A percentile compares a stretch with the other conserved stretches of the same genome.
Conservation (phyloP, 2,797 vertebrate species). For the Chiloscyllium punctatum region DNA sequence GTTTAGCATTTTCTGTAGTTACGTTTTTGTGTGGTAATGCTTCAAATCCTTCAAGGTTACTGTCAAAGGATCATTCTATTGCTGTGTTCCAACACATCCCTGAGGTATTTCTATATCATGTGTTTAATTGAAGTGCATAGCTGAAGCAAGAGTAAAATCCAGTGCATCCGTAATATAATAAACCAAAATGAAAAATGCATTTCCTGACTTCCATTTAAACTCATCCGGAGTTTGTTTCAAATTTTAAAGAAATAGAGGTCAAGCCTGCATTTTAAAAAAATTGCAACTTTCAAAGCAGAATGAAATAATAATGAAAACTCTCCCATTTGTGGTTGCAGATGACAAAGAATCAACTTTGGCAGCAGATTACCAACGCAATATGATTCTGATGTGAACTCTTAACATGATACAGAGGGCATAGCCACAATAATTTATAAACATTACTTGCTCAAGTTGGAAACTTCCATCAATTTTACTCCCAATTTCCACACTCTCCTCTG, state of each 20-base stretch:
- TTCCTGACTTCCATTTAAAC: conserved; percentile 12
- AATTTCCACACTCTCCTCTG: background rate
- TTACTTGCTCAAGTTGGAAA: background rate
- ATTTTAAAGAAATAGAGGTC: background rate
- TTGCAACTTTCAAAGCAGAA: background rate
- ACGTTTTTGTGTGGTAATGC: too few species aligned
- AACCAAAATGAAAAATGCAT: background rate
- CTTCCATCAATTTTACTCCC: background rate
- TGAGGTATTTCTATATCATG: background rate
- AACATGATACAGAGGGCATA: background rate
- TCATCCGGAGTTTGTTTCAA: background rate
- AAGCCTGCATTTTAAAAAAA: background rate
- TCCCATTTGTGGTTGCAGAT: background rate
- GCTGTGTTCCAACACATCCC: background rate
- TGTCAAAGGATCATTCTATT: background rate
- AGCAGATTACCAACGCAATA: background rate
- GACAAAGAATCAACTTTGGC: background rate
- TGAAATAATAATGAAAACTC: conserved; percentile 4
- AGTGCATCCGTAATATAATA: background rate
- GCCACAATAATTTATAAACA: background rate
- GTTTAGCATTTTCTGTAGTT: background rate
- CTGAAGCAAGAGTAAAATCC: background rate
- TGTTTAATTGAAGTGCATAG: background rate
- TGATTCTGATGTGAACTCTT: background rate
- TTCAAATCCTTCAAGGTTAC: background rate